These are phyloP conservation scores for Ctenochaetus hawaiiensis DNA, from an alignment of 2,797 vertebrate species.

Conservation along the genomic window DNA sequence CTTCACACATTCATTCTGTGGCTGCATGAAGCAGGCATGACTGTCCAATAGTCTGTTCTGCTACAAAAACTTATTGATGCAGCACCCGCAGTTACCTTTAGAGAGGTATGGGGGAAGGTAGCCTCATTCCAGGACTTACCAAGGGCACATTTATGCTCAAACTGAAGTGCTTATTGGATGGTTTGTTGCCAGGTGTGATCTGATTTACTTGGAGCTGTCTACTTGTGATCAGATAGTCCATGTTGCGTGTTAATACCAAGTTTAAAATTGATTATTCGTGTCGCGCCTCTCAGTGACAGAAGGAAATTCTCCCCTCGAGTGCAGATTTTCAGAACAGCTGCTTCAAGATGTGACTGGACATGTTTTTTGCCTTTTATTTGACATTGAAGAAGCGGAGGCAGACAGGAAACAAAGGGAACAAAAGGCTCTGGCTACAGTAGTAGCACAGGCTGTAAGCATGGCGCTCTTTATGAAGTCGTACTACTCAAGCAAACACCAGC, in stretches of 20 bases:
- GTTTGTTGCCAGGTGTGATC: too few species aligned
- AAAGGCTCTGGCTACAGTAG: neutral
- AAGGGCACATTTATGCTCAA: neutral
- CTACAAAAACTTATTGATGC: neutral
- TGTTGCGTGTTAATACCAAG: too few species aligned
- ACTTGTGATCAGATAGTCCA: too few species aligned
- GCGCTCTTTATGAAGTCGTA: neutral
- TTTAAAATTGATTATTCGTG: too few species aligned
- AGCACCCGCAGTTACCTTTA: neutral
- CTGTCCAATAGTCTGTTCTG: neutral
- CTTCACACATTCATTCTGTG: neutral
- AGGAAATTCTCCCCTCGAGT: neutral
- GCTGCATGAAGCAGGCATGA: neutral
- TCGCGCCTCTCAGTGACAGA: neutral
- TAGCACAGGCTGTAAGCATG: neutral
- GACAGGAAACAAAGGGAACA: neutral
- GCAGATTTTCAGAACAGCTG: conserved; percentile 5
- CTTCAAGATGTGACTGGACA: conserved; percentile 3
- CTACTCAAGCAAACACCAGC: neutral
- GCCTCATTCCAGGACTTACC: neutral
- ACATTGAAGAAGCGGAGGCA: neutral
- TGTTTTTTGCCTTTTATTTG: conserved; percentile 11
- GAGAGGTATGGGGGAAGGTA: neutral
- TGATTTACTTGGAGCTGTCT: too few species aligned
- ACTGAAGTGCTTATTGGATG: too few species aligned